Evolutionary conservation across 2,797 vertebrate genomes (phyloP).

Genomic region (Siniperca scherzeri): DNA sequence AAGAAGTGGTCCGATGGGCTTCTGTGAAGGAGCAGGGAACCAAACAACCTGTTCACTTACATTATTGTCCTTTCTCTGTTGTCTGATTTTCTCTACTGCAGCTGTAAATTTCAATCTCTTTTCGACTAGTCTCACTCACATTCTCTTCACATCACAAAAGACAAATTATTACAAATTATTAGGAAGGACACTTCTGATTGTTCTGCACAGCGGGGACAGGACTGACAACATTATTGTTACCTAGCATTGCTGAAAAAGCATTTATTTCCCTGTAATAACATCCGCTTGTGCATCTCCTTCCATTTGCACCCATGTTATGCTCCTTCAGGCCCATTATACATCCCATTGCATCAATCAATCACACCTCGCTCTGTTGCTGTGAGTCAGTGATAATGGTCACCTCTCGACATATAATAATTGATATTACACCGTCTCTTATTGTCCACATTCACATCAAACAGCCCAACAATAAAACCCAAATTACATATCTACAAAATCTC

Average conservation of each 20-base stretch:
- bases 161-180: too few relatives aligned
- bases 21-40: too few relatives aligned
- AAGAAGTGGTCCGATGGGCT: too few relatives aligned
- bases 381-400: slow-evolving; percentile 80
- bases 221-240: too few relatives aligned
- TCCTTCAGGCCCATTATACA: slow-evolving; percentile 25
- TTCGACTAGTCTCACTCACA: too few relatives aligned
- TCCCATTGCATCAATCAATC: slow-evolving; percentile 56
- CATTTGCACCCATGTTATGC: slow-evolving; percentile 2
- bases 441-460: slow-evolving; percentile 68
- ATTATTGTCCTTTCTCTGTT: too few relatives aligned
- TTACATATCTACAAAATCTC: slow-evolving; percentile 94
- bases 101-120: too few relatives aligned
- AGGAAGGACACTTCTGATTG: too few relatives aligned
- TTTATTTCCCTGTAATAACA: slow-evolving; percentile 18
- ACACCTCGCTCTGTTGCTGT: slow-evolving; percentile 97
- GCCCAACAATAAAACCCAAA: slow-evolving; percentile 62
- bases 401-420: slow-evolving; percentile 55
- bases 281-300: slow-evolving; percentile 13
- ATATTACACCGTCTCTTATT: slow-evolving; percentile 52
- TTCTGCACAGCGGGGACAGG: too few relatives aligned
- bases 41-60: too few relatives aligned
- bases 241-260: slow-evolving; percentile 17
- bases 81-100: too few relatives aligned
- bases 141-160: too few relatives aligned